Evolutionary conservation across 2,797 vertebrate species (phyloP).

Genomic region (Intellagama lesueurii): DNA sequence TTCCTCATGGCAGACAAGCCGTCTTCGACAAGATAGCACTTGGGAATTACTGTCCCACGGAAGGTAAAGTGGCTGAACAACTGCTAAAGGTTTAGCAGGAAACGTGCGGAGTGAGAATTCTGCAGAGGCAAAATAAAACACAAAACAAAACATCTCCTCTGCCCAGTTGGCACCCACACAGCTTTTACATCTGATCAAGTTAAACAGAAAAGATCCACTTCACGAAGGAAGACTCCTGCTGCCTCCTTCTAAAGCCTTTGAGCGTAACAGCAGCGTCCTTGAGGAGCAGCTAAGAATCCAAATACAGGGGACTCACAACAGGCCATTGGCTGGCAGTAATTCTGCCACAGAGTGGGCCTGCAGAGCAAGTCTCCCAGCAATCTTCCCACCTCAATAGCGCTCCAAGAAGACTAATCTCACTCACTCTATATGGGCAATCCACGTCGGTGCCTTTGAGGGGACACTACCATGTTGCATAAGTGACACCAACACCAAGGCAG

Average conservation of each 20-base stretch:
- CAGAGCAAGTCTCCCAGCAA: background rate
- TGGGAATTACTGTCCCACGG: background rate
- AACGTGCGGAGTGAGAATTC: too few relatives aligned
- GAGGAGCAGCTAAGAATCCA: background rate
- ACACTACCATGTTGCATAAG: background rate
- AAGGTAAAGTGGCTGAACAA: background rate
- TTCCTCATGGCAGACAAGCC: background rate
- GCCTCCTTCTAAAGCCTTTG: background rate
- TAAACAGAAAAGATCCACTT: background rate
- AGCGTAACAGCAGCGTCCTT: background rate
- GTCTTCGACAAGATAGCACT: background rate
- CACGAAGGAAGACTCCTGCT: too few relatives aligned
- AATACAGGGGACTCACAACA: background rate
- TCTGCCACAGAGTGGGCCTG: background rate
- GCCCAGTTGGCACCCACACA: background rate
- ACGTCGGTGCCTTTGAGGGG: rapidly evolving
- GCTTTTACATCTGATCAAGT: background rate
- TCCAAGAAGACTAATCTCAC: background rate
- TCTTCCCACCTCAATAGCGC: background rate
- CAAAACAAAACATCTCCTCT: background rate
- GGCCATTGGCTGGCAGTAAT: background rate
- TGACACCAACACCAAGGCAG: background rate
- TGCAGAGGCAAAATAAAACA: background rate
- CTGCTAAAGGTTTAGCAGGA: background rate
- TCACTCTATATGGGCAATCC: background rate